These are phyloP conservation scores for Patella depressa DNA, from an alignment of 2,888 invertebrate genomes.

Conservation along the genomic window DNA sequence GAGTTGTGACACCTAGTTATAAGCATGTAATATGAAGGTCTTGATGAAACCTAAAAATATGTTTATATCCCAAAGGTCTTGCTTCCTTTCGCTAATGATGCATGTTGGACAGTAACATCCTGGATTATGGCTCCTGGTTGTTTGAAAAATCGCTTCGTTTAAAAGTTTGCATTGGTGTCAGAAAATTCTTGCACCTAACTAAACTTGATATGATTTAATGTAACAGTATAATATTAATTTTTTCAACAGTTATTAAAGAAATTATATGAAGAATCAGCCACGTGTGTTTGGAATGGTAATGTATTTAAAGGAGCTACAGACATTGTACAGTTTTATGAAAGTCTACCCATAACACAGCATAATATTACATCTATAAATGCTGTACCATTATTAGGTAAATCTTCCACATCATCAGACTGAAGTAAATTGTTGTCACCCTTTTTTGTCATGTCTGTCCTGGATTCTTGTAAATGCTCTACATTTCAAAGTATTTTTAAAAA, in stretches of 20 bases:
- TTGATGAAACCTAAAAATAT: too few relatives aligned
- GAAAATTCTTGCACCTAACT: too few relatives aligned
- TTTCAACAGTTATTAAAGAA: constrained; percentile 75
- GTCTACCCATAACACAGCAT: constrained; percentile 86
- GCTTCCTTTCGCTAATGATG: too few relatives aligned
- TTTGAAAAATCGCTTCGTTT: too few relatives aligned
- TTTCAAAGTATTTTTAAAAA: too few relatives aligned
- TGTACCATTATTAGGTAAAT: constrained; percentile 82
- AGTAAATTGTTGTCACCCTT: neutral
- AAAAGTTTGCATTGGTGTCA: too few relatives aligned
- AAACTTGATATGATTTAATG: neutral
- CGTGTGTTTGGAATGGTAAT: constrained; percentile 95
- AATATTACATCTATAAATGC: constrained; percentile 85
- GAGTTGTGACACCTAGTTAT: too few relatives aligned
- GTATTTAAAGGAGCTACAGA: constrained; percentile 83
- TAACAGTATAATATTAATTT: neutral
- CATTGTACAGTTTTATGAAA: constrained; percentile 88
- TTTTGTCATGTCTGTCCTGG: constrained; percentile 23
- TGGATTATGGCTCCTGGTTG: too few relatives aligned
- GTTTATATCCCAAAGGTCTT: too few relatives aligned
- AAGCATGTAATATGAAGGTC: too few relatives aligned
- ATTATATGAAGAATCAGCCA: constrained; percentile 86
- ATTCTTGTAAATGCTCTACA: too few relatives aligned
- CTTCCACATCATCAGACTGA: neutral
- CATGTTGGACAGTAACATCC: too few relatives aligned